These are phyloP conservation scores for Drosophila pallidifrons DNA, from an alignment of 1,140 invertebrate species.

Conservation along the genomic window DNA sequence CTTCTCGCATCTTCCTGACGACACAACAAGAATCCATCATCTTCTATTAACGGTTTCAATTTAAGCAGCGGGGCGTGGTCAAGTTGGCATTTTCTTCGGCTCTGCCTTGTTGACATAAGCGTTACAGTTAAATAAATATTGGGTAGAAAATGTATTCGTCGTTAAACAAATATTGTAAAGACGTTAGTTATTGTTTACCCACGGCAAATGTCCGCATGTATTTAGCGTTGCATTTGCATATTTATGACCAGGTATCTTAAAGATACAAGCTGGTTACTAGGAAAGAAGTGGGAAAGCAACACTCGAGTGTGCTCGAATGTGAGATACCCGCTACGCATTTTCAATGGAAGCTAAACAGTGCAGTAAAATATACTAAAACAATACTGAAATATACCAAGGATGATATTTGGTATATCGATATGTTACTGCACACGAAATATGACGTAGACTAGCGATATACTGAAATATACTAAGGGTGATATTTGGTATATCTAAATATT, in stretches of 20 bases:
- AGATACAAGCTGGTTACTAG: neutral
- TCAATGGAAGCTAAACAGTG: too few relatives aligned
- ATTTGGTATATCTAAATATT: too few relatives aligned
- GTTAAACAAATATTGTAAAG: slow-evolving; percentile 81
- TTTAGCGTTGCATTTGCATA: slow-evolving; percentile 73
- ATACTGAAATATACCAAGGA: too few relatives aligned
- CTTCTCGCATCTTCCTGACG: neutral
- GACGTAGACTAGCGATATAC: too few relatives aligned
- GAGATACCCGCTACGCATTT: too few relatives aligned
- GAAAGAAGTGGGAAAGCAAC: neutral
- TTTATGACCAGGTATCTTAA: slow-evolving; percentile 52
- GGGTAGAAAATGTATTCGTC: slow-evolving; percentile 75
- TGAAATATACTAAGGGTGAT: too few relatives aligned
- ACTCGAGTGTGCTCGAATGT: too few relatives aligned
- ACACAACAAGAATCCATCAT: slow-evolving; percentile 64
- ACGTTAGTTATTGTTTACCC: slow-evolving; percentile 73
- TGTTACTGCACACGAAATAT: too few relatives aligned
- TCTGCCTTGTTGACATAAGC: slow-evolving; percentile 36
- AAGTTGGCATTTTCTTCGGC: slow-evolving; percentile 21
- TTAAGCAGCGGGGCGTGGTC: slow-evolving; percentile 62
- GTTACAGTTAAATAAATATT: slow-evolving; percentile 78
- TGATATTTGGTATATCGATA: too few relatives aligned
- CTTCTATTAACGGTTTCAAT: slow-evolving; percentile 54
- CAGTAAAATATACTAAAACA: too few relatives aligned
- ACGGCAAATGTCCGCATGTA: slow-evolving; percentile 32